These are phyloP conservation scores for Amphimedon queenslandica DNA, from an alignment of 37 sponge, comb jelly and placozoan genomes.

Conservation along the genomic window DNA sequence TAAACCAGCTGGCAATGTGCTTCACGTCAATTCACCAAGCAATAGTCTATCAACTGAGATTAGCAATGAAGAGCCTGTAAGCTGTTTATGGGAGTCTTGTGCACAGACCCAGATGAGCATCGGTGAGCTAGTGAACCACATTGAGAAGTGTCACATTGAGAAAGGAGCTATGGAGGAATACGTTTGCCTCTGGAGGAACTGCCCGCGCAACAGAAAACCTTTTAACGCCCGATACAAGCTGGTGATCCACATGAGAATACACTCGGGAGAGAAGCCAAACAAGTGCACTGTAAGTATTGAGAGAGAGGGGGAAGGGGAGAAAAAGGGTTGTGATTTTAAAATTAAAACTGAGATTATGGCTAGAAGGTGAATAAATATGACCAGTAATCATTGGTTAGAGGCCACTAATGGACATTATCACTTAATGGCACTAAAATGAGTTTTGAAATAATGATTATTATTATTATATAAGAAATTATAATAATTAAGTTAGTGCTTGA, in stretches of 20 bases:
- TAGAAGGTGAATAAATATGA: no score
- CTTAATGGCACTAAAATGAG: no score
- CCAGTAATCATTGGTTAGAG: no score
- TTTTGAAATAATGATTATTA: no score
- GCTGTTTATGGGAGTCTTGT: conserved; percentile 80
- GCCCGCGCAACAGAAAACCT: conserved; percentile 72
- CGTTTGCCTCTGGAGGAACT: conserved; percentile 72
- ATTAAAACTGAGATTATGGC: no score
- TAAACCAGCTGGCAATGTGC: neutral
- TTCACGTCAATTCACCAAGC: neutral
- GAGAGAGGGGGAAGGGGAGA: no score
- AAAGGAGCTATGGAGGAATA: conserved; percentile 66
- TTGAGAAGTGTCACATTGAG: conserved; percentile 80
- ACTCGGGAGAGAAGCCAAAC: conserved; percentile 95
- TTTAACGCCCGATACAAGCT: conserved; percentile 96
- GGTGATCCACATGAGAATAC: conserved; percentile 91
- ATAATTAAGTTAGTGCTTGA: no score
- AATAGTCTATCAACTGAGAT: neutral
- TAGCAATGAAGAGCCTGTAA: neutral
- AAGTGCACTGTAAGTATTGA: conserved; percentile 82
- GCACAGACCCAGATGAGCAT: conserved; percentile 41
- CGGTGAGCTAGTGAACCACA: conserved; percentile 82
- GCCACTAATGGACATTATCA: no score
- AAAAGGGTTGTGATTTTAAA: no score
- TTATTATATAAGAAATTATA: no score